phyloP scores from a whole-genome alignment of 2,797 vertebrate species.

The Amblyraja radiata region DNA sequence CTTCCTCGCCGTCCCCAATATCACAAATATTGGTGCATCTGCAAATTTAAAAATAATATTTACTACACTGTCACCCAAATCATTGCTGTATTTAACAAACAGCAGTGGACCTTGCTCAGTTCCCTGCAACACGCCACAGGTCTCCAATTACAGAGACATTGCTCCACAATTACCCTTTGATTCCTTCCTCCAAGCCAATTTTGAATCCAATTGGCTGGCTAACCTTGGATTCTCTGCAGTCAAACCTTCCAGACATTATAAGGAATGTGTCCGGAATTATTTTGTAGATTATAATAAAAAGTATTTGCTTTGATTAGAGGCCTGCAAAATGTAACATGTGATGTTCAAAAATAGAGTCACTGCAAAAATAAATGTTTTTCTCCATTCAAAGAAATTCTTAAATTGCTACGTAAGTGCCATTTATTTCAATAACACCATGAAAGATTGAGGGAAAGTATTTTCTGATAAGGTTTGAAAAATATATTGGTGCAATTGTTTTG shows the following conservation, averaged over 20 bases:
- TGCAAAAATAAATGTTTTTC: background rate
- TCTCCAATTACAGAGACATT: too few relatives aligned
- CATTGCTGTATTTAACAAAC: too few relatives aligned
- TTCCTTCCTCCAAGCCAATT: too few relatives aligned
- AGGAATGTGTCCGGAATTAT: background rate
- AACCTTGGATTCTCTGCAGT: too few relatives aligned
- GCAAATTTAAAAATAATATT: too few relatives aligned
- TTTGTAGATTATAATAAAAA: background rate
- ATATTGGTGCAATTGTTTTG: background rate
- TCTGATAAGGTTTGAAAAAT: background rate
- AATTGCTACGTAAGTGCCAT: background rate
- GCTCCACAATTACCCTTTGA: too few relatives aligned
- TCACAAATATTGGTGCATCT: too few relatives aligned
- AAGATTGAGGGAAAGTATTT: background rate
- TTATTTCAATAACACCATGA: background rate
- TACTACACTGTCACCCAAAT: too few relatives aligned
- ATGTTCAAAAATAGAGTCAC: background rate
- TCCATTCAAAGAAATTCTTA: background rate
- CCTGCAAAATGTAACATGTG: background rate
- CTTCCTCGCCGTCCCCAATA: too few relatives aligned
- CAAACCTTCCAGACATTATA: background rate
- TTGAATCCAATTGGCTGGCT: too few relatives aligned
- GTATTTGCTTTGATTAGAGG: background rate
- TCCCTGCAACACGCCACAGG: too few relatives aligned
- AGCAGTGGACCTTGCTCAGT: too few relatives aligned